phyloP scores from a whole-genome alignment of 2,888 invertebrate genomes.

The Orthosia incerta region DNA sequence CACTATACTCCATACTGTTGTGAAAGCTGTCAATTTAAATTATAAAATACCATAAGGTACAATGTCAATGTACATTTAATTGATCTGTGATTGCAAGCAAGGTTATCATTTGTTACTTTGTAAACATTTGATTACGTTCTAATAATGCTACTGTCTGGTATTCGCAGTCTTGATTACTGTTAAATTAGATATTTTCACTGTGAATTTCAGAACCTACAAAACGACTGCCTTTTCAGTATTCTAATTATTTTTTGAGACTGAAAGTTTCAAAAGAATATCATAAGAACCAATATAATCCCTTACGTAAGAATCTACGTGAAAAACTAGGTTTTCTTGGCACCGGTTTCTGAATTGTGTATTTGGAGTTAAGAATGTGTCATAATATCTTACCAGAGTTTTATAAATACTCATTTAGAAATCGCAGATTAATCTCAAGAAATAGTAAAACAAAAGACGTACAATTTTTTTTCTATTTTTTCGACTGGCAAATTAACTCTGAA shows the following conservation, averaged over 20 bases:
- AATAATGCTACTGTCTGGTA: not conserved
- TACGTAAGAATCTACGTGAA: no score
- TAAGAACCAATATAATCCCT: no score
- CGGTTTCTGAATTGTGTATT: no score
- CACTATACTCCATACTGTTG: not conserved
- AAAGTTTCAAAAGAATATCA: not conserved
- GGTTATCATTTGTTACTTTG: conserved; percentile 32
- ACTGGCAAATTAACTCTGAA: no score
- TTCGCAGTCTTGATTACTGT: conserved; percentile 1
- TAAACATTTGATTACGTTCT: conserved; percentile 42
- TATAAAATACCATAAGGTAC: not conserved
- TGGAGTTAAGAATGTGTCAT: no score
- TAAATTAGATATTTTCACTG: conserved; percentile 17
- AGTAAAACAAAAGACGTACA: no score
- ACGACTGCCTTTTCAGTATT: not conserved
- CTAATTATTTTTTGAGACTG: not conserved
- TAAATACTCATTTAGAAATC: no score
- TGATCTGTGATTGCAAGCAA: conserved; percentile 22
- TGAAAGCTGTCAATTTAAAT: conserved; percentile 3
- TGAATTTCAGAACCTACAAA: not conserved
- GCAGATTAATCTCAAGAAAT: no score
- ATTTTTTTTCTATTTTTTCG: no score
- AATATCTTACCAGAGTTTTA: no score
- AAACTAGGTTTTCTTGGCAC: no score
- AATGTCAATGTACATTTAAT: conserved; percentile 16